A percentile compares a stretch with the other conserved stretches of the same genome.
These are phyloP conservation scores for Octonoba sinensis DNA, from an alignment of 2,888 invertebrate genomes.

Conservation along the genomic window DNA sequence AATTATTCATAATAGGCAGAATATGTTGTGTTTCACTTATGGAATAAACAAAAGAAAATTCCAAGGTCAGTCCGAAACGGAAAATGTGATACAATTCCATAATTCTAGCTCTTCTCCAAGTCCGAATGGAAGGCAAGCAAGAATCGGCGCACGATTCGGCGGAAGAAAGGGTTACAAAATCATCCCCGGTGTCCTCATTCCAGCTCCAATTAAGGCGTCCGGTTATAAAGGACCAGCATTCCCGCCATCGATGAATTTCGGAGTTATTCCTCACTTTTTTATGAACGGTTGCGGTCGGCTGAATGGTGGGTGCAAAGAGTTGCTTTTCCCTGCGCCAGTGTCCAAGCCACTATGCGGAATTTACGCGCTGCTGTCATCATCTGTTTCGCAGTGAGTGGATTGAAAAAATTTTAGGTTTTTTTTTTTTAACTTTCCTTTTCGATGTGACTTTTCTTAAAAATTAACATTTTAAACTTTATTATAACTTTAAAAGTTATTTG, in stretches of 20 bases:
- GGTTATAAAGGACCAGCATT: slow-evolving; percentile 50
- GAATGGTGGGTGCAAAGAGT: slow-evolving; percentile 34
- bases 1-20: background rate
- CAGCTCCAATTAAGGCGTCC: slow-evolving; percentile 54
- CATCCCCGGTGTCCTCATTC: slow-evolving; percentile 30
- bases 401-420: background rate
- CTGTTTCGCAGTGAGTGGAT: slow-evolving; percentile 4
- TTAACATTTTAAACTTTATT: too few species aligned
- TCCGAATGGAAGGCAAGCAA: background rate
- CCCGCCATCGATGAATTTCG: slow-evolving; percentile 51
- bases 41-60: background rate
- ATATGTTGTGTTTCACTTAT: background rate
- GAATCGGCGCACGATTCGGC: slow-evolving; percentile 6
- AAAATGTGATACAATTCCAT: too few species aligned
- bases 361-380: slow-evolving; percentile 6
- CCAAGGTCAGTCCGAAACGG: background rate
- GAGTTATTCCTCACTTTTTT: slow-evolving; percentile 42
- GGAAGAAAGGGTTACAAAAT: slow-evolving; percentile 46
- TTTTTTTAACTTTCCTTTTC: background rate
- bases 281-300: slow-evolving; percentile 25
- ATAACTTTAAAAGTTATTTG: too few species aligned
- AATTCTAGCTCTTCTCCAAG: slow-evolving; percentile 1
- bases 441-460: background rate
- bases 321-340: background rate
- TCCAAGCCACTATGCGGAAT: slow-evolving; percentile 25